Percentiles rank a stretch among this genome's conserved stretches.
These are phyloP conservation scores for Vollenhovia emeryi DNA, from an alignment of 1,140 invertebrate species.

Conservation along the genomic window DNA sequence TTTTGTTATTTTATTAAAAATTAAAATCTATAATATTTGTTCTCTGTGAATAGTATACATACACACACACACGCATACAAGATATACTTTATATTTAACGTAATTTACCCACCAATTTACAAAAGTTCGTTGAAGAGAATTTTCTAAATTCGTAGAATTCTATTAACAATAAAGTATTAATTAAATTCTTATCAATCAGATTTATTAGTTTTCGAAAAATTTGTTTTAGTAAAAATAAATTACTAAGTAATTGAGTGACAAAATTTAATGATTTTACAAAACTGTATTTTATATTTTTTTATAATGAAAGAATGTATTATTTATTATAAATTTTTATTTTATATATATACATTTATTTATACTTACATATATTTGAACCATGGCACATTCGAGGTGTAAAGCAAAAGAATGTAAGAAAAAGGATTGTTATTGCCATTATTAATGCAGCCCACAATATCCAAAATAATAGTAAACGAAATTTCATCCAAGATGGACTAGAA, in stretches of 20 bases:
- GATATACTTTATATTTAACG: too few relatives aligned
- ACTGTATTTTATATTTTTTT: not conserved
- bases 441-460: slow-evolving; percentile 29
- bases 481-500: slow-evolving; percentile 39
- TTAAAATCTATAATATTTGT: too few relatives aligned
- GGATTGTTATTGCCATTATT: slow-evolving; percentile 3
- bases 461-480: slow-evolving; percentile 43
- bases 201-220: slow-evolving; percentile 1
- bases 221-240: not conserved
- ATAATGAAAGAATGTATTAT: not conserved
- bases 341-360: slow-evolving; percentile 5
- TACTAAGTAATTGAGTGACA: not conserved
- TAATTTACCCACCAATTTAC: too few relatives aligned
- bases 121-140: not conserved
- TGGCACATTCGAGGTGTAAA: slow-evolving; percentile 2
- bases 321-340: not conserved
- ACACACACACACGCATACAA: too few relatives aligned
- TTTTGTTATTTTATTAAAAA: not conserved
- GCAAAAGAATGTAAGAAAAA: slow-evolving; percentile 13
- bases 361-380: not conserved
- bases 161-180: not conserved
- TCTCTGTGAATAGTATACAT: too few relatives aligned
- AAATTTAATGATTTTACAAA: not conserved
- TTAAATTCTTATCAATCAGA: slow-evolving; percentile 2
- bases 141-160: not conserved